Evolutionary conservation across 2,113 vertebrate species (phyloP), one percentile per base, ranked within the genome.

Genomic region (Fulmarus glacialis): DNA sequence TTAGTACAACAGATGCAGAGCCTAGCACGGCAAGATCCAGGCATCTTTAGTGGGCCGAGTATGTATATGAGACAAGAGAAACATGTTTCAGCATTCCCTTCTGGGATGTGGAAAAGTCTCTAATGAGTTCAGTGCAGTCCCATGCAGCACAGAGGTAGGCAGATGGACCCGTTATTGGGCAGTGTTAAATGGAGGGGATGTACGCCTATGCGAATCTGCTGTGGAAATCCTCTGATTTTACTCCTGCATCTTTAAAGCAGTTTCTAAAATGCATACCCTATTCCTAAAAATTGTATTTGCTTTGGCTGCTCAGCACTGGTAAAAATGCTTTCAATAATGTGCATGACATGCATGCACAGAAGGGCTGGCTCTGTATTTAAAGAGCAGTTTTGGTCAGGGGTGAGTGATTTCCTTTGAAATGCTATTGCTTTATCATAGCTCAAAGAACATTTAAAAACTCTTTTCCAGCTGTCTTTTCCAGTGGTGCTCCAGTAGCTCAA

Each of bases 201-300:
- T 8, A 24, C 0, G 2, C 16, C 17, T 38, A 1, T 15, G 18
- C 0, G 0, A 83, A 64, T 38, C 62, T 3, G 0, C 40, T 59
- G 29, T 13, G 15, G 48, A 58, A 91, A 89, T 22, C 29, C 16
- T 58, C 60, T 47, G n/a, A 40, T 48, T 43, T 80, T 21, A 15
- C 6, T 59, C 4, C 7, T 36, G 29, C 23, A 42, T 26, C 48
- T 53, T 74, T 30, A 55, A 81, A 73, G 13, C 6, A 5, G 34
- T 67, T 72, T 59, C 66, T 72, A 38, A 74, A 67, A 58, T 15
- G 6, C 29, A 24, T 8, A 6, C 5, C 4, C 13, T 17, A 7
- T 3, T 34, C 27, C 9, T 34, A 38, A 58, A 48, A 81, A 19
- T 1, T 11, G 10, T 19, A 22, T 14, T 56, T 73, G 4, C 34